A percentile compares a stretch with the other conserved stretches of the same genome.
Evolutionary conservation across 1,140 invertebrate species (phyloP).

Genomic region (Saccostrea cuccullata): DNA sequence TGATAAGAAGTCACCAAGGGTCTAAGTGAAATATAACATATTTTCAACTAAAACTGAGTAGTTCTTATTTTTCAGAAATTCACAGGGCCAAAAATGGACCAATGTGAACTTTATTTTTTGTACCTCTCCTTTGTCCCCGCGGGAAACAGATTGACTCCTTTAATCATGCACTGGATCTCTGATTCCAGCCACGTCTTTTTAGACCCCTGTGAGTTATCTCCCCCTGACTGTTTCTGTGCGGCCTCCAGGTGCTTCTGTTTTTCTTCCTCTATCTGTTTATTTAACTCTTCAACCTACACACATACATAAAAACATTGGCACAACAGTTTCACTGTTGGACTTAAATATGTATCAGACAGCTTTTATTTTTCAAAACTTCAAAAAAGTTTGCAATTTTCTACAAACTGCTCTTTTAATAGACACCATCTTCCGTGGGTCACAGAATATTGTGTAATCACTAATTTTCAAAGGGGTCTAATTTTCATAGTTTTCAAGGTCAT

Average conservation of each 20-base stretch:
- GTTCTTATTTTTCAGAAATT: too few species aligned
- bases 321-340: not conserved
- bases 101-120: too few species aligned
- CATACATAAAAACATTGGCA: not conserved
- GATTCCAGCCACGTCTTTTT: conserved; percentile 86
- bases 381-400: not conserved
- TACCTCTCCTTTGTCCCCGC: conserved; percentile 97
- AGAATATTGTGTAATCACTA: too few species aligned
- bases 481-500: too few species aligned
- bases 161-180: conserved; percentile 93
- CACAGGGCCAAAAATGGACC: too few species aligned
- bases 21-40: too few species aligned
- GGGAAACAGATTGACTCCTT: conserved; percentile 97
- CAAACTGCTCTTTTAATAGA: too few species aligned
- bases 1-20: too few species aligned
- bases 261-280: conserved; percentile 88
- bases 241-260: conserved; percentile 81
- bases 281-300: conserved; percentile 84
- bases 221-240: conserved; percentile 68
- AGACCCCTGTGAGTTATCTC: conserved; percentile 53
- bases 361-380: not conserved
- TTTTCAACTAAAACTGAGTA: too few species aligned
- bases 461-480: too few species aligned
- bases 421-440: too few species aligned
- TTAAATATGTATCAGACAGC: not conserved